phyloP scores from a whole-genome alignment of 2,797 vertebrate genomes.

The Urophycis tenuis region DNA sequence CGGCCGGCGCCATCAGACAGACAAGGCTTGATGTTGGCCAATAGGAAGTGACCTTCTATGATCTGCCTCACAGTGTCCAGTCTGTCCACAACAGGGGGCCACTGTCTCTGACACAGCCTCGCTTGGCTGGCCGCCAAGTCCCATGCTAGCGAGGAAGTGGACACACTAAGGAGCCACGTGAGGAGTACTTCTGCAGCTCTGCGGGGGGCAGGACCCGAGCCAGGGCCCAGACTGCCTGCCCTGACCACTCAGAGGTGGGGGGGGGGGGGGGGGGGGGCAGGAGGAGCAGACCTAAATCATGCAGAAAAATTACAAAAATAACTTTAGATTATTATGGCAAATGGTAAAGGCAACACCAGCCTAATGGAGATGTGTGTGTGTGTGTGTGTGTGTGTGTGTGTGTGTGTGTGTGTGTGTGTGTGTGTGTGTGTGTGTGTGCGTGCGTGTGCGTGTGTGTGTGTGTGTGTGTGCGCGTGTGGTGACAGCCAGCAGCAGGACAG shows the following conservation, averaged over 20 bases:
- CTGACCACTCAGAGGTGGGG: too few relatives aligned
- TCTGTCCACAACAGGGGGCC: constrained; percentile 50
- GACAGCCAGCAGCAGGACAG: too few relatives aligned
- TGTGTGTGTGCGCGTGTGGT: background rate
- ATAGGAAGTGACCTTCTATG: constrained; percentile 62
- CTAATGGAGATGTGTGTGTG: background rate
- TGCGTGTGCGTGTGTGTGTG: background rate
- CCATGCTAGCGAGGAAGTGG: constrained; percentile 32
- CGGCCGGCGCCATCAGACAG: background rate
- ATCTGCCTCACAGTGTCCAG: constrained; percentile 49
- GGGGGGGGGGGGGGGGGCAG: too few relatives aligned
- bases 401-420: constrained; percentile 2
- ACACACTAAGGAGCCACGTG: constrained; percentile 31
- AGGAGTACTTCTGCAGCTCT: constrained; percentile 22
- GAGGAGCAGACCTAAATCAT: too few relatives aligned
- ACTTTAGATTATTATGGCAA: background rate
- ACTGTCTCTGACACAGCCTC: constrained; percentile 48
- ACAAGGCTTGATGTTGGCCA: constrained; percentile 62
- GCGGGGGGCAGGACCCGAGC: background rate
- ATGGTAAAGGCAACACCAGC: background rate
- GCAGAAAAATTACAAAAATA: background rate
- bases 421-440: background rate
- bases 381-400: constrained; percentile 12
- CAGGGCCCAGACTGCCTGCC: background rate
- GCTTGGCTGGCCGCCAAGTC: constrained; percentile 38